phyloP scores from a whole-genome alignment of 2,888 invertebrate genomes.

The Limnephilus auricula region DNA sequence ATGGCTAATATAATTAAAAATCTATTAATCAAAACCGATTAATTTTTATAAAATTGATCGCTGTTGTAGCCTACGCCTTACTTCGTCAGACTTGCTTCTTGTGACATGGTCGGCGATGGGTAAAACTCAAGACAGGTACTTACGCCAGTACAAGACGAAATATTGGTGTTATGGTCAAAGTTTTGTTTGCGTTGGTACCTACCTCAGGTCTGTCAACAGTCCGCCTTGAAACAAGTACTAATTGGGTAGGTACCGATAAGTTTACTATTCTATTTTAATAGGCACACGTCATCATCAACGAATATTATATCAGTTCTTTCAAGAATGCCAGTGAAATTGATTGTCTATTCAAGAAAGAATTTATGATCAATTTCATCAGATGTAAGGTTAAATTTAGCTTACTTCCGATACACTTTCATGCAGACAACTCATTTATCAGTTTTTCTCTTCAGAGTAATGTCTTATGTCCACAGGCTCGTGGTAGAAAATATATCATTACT shows the following conservation, averaged over 20 bases:
- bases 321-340: neutral
- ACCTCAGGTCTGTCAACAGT: neutral
- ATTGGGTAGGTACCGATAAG: neutral
- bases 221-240: neutral
- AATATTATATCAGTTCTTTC: neutral
- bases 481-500: neutral
- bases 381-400: neutral
- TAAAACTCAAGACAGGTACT: neutral
- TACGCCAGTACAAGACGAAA: neutral
- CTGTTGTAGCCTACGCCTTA: neutral
- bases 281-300: neutral
- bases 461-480: neutral
- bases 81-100: neutral
- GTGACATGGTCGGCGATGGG: neutral
- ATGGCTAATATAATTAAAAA: neutral
- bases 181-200: neutral
- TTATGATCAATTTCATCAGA: neutral
- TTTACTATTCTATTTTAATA: neutral
- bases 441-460: neutral
- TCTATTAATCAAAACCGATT: neutral
- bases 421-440: neutral
- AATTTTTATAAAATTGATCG: neutral
- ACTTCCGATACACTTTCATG: neutral
- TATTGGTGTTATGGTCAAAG: slow-evolving; percentile 24
- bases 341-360: neutral